phyloP scores from a whole-genome alignment of 2,797 vertebrate species.

The Antennarius maculatus region DNA sequence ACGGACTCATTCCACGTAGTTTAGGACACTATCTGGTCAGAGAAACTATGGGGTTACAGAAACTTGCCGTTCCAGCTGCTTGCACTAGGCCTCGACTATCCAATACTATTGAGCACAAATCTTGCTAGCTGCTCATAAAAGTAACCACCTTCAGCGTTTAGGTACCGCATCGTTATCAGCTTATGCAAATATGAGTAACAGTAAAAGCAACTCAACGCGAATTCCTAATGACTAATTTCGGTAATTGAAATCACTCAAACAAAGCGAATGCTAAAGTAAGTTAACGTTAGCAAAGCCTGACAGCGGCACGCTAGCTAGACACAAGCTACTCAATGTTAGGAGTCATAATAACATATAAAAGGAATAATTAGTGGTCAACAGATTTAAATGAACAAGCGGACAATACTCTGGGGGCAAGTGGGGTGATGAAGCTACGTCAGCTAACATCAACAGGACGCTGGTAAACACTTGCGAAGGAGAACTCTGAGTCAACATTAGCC shows the following conservation, averaged over 20 bases:
- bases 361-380: background rate
- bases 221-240: background rate
- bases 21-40: accelerated
- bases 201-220: background rate
- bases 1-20: accelerated
- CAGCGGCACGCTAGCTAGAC: background rate
- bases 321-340: background rate
- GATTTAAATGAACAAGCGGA: background rate
- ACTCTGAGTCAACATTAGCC: slow-evolving; percentile 28
- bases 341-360: background rate
- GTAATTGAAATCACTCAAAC: slow-evolving; percentile 35
- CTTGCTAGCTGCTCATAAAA: background rate
- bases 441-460: slow-evolving; percentile 54
- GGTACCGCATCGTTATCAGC: accelerated
- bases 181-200: background rate
- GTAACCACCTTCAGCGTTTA: background rate
- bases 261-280: slow-evolving; percentile 62
- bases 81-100: slow-evolving; percentile 46
- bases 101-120: background rate
- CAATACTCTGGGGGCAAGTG: background rate
- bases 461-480: slow-evolving; percentile 40
- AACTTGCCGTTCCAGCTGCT: slow-evolving; percentile 7
- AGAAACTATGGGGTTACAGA: background rate
- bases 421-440: slow-evolving; percentile 7
- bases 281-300: slow-evolving; percentile 41